Base-by-base conservation (phyloP, 1,140 invertebrate genomes). In the Limonius californicus region DNA sequence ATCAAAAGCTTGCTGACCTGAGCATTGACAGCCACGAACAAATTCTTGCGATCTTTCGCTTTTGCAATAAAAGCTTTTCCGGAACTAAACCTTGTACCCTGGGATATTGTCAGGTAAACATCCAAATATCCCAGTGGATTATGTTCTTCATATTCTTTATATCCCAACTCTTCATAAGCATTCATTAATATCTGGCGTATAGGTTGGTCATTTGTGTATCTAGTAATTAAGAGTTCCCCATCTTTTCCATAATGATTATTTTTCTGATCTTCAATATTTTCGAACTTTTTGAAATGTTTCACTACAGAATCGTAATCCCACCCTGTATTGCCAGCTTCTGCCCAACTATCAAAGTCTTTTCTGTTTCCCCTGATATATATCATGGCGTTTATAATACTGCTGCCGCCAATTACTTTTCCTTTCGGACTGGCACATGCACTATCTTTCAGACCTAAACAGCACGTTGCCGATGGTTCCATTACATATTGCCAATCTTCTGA, bases 151-250 rank as follows among this genome's bases (percentile, higher is more conserved):
- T 81, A 59, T 18, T 71, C 67, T 1, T 78, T 75, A 74, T 91
- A 91, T 39, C 92, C 93, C 83, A 94, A 89, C 74, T 94, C 89
- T 72, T 89, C 81, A 16, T 89, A 92, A 0, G 92, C 91, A 79
- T 95, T 87, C 0, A 94, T 78, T 70, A 92, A 88, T 0, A 88
- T 84, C n/a, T 83, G 78, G 0, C 87, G 88, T 12, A 92, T 75
- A 0, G 90, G 89, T 0, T 89, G 89, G 58, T 88, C 84, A 77
- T 27, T 85, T 89, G 0, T 88, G 88, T 0, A 87, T 73, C 62
- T 91, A 88, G 75, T 90, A 85, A 0, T 91, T 82, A 0, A 89
- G 87, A 60, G 87, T 75, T 56, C 88, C 87, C 11, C 90, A 89
- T 43, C 89, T 85, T 87, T 68, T 20, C 66, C 68, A 39, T 64